phyloP scores from a whole-genome alignment of 2,113 vertebrate genomes.

The Hirundichthys speculiger region DNA sequence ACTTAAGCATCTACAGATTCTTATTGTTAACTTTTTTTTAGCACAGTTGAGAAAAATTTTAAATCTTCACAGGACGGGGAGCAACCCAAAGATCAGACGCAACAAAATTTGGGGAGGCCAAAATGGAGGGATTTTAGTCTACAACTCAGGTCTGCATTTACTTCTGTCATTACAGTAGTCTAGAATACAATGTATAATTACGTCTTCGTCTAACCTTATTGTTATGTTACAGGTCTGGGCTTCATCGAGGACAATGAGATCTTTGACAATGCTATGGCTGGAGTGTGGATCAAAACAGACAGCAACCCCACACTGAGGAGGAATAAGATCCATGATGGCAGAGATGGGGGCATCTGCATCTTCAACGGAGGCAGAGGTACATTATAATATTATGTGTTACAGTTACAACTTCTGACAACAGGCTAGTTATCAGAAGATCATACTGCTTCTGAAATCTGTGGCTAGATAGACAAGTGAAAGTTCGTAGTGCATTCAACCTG shows the following conservation, averaged over 20 bases:
- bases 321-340: slow-evolving; percentile 98
- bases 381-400: neutral
- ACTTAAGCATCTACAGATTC: neutral
- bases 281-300: slow-evolving; percentile 99
- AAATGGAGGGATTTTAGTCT: slow-evolving; percentile 98
- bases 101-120: slow-evolving; percentile 99
- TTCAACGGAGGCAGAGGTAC: slow-evolving; percentile 97
- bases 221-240: slow-evolving; percentile 85
- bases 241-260: slow-evolving; percentile 99
- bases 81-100: slow-evolving; percentile 98
- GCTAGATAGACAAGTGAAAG: too few relatives aligned
- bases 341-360: slow-evolving; percentile 99
- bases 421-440: neutral
- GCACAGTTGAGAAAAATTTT: neutral
- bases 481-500: too few relatives aligned
- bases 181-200: neutral
- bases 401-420: neutral
- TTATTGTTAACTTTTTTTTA: neutral
- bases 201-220: neutral
- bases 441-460: neutral
- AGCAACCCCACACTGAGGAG: slow-evolving; percentile 98
- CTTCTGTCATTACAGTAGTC: neutral
- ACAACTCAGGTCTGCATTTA: slow-evolving; percentile 89
- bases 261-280: slow-evolving; percentile 99
- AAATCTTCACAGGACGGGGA: slow-evolving; percentile 88